Evolutionary conservation across 2,888 invertebrate genomes (phyloP).

Genomic region (Unio delphinus): DNA sequence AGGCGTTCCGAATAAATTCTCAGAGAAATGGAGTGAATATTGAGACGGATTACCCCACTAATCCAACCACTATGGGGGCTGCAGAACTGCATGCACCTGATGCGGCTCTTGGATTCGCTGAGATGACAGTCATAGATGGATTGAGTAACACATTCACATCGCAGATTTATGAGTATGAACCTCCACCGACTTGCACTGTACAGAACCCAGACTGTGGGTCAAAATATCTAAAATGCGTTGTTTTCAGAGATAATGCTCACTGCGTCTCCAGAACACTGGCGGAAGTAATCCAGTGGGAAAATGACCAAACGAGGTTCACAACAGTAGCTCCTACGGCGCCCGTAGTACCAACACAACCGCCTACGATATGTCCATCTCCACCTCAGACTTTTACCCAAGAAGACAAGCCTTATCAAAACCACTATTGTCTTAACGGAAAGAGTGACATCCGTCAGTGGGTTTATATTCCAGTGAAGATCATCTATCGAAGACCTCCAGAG

Average conservation of each 20-base stretch:
- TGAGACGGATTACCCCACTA: constrained; percentile 30
- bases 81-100: constrained; percentile 35
- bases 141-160: constrained; percentile 33
- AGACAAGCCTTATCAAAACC: constrained; percentile 49
- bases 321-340: constrained; percentile 9
- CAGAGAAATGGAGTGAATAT: constrained; percentile 15
- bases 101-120: constrained; percentile 45
- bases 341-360: constrained; percentile 6
- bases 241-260: constrained; percentile 6
- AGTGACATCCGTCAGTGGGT: constrained; percentile 57
- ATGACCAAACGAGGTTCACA: constrained; percentile 17
- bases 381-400: background rate
- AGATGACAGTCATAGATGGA: constrained; percentile 41
- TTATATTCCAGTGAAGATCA: constrained; percentile 54
- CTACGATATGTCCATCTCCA: background rate
- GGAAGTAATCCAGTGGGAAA: constrained; percentile 29
- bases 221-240: constrained; percentile 42
- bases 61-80: constrained; percentile 32
- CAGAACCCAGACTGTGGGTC: constrained; percentile 41
- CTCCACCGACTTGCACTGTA: constrained; percentile 44
- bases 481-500: constrained; percentile 52
- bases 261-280: constrained; percentile 33
- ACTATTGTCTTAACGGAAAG: constrained; percentile 52
- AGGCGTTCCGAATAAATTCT: constrained; percentile 46
- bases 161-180: constrained; percentile 44